Base-by-base conservation (phyloP, 2,113 vertebrate genomes). In the Neogale vison region DNA sequence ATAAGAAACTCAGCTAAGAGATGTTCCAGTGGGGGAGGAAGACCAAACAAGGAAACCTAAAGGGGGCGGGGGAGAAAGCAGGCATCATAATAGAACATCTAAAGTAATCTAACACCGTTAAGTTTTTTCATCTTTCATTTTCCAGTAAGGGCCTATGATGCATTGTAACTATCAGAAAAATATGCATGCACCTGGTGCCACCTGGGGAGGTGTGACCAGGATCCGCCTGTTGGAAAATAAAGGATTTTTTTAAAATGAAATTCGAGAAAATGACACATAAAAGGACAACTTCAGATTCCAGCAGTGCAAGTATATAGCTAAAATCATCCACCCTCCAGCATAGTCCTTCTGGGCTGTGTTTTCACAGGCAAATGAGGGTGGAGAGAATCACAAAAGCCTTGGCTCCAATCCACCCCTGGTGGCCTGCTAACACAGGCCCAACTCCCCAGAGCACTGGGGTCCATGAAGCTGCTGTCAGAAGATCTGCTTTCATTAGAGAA, bases 381-480 rank as follows among this genome's bases (percentile, higher is more conserved):
- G 95, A 92, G 92, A 79, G 82, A 92, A 45, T 87, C 95, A 84
- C 89, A 63, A n/a, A 95, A 89, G 87, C 93, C 92, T 97, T 98
- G 97, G 96, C 96, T 96, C 77, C 57, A 1, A 34, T 96, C 96
- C 97, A 97, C 80, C 76, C 45, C 3, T n/a, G 0, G 0, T 29
- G 84, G 96, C 96, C 96, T 97, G 92, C 92, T 97, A 39, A 96
- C 83, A 97, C 93, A 98, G 82, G 97, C 97, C 96, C 57, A 14
- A n/a, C 69, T 81, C 89, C 77, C 88, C 67, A 57, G 93, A 95
- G 88, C 82, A 36, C 85, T 23, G 34, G 50, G 91, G 82, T 92
- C 52, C 84, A 4, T 61, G 72, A 8, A 74, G 81, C 91, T 15
- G 4, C 69, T 95, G 83, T 67, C 89, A 90, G 85, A 57, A 93